Percentiles rank a stretch among this genome's conserved stretches.
phyloP scores from a whole-genome alignment of 2,113 vertebrate species.

The Rousettus leschenaultii region DNA sequence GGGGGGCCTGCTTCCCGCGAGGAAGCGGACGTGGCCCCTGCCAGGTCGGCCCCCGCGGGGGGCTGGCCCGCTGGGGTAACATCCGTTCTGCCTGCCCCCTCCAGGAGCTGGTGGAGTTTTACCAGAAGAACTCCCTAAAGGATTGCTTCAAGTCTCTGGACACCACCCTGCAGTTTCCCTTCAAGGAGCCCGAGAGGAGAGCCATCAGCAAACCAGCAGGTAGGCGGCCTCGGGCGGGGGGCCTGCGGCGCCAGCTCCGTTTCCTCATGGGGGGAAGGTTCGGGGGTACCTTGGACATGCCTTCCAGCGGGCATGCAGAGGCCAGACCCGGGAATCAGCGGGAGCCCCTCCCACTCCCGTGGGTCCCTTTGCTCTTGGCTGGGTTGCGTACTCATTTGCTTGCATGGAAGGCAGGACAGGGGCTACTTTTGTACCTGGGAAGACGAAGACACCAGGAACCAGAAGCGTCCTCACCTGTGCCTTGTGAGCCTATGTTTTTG shows the following conservation, averaged over 20 bases:
- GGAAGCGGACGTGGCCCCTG: background rate
- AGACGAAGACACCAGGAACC: background rate
- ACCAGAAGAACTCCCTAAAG: conserved; percentile 91
- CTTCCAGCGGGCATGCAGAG: accelerated
- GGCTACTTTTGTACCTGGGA: background rate
- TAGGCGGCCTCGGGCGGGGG: conserved; percentile 36
- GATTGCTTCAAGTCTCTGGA: conserved; percentile 94
- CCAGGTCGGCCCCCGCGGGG: background rate
- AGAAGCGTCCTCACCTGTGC: background rate
- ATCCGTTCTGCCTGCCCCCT: accelerated
- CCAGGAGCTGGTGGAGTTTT: conserved; percentile 92
- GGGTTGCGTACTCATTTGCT: background rate
- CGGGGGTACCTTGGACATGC: background rate
- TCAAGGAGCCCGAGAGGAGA: conserved; percentile 88
- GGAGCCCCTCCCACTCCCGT: background rate
- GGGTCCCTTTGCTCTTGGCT: background rate
- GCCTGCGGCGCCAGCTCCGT: background rate
- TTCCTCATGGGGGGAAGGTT: background rate
- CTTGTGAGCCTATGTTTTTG: background rate
- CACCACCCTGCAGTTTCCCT: conserved; percentile 87
- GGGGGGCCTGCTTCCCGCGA: accelerated
- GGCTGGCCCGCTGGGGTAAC: background rate
- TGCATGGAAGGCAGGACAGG: background rate
- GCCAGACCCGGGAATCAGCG: background rate
- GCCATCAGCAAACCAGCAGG: conserved; percentile 75